Base-by-base conservation (phyloP, 2,797 vertebrate species). In the Anabacerthia variegaticeps region DNA sequence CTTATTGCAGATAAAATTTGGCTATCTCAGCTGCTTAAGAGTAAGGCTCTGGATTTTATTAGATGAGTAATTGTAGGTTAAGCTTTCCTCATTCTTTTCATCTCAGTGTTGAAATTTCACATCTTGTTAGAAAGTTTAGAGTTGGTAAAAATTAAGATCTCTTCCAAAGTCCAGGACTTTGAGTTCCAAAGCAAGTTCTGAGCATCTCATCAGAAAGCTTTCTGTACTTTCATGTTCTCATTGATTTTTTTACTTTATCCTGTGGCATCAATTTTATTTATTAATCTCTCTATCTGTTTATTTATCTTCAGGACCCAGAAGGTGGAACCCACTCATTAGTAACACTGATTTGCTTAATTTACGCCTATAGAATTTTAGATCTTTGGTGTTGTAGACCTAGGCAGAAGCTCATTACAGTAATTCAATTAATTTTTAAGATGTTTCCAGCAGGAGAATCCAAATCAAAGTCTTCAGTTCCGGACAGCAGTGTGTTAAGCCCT, bases 1-100 rank as follows among this genome's bases (percentile, higher is more conserved):
- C 79, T 84, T 89, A 76, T 73, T 91, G 76, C 89, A 92, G 91
- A 88, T 69, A 92, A 94, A 96, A 92, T 88, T 88, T 78, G 87
- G 77, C 90, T 86, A 78, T 92, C 75, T 90, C 73, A 89, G 66
- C 58, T 4, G 2, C 89, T 86, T 81, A 84, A 71, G 69, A 88
- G n/a, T 73, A 87, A 75, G 69, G 7, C 24, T 93, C 68, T 72
- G 85, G 76, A 77, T 78, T 89, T 89, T 89, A 93, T 93, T 94
- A 86, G 49, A 90, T 66, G 87, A 92, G 43, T 91, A 88, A 94
- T 44, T 68, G 75, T 43, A 77, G 58, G 65, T 78, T 77, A 90
- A 94, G 21, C 10, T 81, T 90, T 59, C 30, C 39, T 55, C 14
- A 5, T 54, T 69, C 86, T 51, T n/a, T 79, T 58, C 24, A 10